phyloP scores from a whole-genome alignment of 2,888 invertebrate genomes.

The Dasypogon diadema region DNA sequence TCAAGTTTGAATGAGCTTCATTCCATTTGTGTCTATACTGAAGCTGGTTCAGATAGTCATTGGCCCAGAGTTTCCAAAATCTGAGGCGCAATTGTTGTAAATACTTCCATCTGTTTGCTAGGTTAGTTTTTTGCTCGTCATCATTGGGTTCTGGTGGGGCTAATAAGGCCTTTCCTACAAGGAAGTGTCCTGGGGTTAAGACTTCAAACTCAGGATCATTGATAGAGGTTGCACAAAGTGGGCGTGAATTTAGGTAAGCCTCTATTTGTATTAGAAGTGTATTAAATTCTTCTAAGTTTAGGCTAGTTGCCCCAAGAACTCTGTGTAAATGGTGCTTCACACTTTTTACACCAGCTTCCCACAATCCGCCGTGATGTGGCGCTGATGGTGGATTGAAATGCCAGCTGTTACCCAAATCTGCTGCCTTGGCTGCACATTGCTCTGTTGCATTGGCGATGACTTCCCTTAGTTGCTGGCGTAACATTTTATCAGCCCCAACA shows the following conservation, averaged over 20 bases:
- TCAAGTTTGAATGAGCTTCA: not conserved
- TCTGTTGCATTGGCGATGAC: not conserved
- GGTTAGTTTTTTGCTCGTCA: not conserved
- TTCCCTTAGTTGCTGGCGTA: constrained; percentile 21
- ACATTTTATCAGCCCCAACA: constrained; percentile 58
- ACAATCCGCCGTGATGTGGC: constrained; percentile 51
- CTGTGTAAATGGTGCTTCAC: constrained; percentile 49
- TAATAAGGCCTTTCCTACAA: constrained; percentile 48
- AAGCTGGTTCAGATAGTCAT: constrained; percentile 26
- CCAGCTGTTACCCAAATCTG: constrained; percentile 58
- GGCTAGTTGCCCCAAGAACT: not conserved
- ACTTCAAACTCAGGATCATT: constrained; percentile 52
- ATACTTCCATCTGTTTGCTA: constrained; percentile 26
- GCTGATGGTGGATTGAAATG: constrained; percentile 58
- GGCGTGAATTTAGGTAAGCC: constrained; percentile 57
- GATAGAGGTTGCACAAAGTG: constrained; percentile 53
- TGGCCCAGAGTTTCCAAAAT: constrained; percentile 50
- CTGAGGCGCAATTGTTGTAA: constrained; percentile 40
- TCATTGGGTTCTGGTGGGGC: constrained; percentile 52
- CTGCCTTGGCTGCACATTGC: not conserved
- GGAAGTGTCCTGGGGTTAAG: constrained; percentile 55
- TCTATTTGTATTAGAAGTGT: constrained; percentile 57
- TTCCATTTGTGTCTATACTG: constrained; percentile 34
- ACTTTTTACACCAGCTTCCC: constrained; percentile 50
- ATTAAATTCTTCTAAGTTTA: constrained; percentile 40